Evolutionary conservation across 2,888 invertebrate genomes (phyloP).

Genomic region (Ornithoptera alexandrae): DNA sequence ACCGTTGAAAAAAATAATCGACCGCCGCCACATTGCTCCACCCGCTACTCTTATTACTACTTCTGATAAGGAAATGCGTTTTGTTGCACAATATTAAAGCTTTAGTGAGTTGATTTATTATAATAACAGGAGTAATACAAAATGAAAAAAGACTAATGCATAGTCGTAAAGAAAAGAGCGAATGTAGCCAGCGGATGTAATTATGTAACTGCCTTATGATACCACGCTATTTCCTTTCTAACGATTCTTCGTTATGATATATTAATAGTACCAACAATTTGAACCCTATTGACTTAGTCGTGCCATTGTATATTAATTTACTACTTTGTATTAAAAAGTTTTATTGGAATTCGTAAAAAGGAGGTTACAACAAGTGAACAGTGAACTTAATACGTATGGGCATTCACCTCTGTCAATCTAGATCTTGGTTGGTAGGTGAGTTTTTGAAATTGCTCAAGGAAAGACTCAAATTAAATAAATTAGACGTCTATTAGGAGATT

Average conservation of each 20-base stretch:
- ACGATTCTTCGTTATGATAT: not conserved
- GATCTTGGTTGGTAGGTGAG: too few relatives aligned
- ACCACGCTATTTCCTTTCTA: not conserved
- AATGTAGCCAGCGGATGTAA: constrained; percentile 6
- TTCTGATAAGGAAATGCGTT: constrained; percentile 23
- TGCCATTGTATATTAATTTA: too few relatives aligned
- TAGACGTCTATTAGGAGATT: too few relatives aligned
- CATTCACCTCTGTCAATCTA: too few relatives aligned
- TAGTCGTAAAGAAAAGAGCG: constrained; percentile 18
- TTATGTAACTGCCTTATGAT: not conserved
- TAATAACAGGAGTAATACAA: not conserved
- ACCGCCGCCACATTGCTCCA: constrained; percentile 11
- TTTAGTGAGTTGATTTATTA: not conserved
- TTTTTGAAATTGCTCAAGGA: too few relatives aligned
- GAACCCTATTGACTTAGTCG: too few relatives aligned
- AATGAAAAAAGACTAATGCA: constrained; percentile 8
- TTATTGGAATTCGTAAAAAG: too few relatives aligned
- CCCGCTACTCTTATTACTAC: constrained; percentile 4
- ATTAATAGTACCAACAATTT: too few relatives aligned
- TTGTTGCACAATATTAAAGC: not conserved
- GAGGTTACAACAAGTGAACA: too few relatives aligned
- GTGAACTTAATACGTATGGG: too few relatives aligned
- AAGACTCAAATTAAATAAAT: too few relatives aligned
- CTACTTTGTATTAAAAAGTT: too few relatives aligned
- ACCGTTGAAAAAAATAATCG: not conserved